Percentiles rank a stretch among this genome's conserved stretches.
Conservation (phyloP, 2,888 invertebrate species). For the Oligia latruncula region DNA sequence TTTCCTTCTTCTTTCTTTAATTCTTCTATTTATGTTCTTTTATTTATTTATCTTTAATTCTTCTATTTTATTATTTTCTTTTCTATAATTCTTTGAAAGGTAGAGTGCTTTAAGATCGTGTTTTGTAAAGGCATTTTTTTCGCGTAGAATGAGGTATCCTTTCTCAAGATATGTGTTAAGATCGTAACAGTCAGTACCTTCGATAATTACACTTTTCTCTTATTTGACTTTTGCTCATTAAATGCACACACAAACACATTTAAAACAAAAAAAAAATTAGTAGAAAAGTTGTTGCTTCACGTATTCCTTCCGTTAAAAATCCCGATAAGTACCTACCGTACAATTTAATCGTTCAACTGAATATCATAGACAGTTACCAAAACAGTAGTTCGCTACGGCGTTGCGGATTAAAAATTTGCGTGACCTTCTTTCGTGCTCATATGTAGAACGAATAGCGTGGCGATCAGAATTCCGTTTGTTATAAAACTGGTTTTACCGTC, state of each 20-base stretch:
- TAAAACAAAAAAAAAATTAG: background rate
- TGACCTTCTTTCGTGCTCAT: conserved; percentile 60
- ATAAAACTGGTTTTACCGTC: conserved; percentile 52
- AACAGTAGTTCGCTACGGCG: conserved; percentile 44
- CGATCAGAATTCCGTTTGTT: conserved; percentile 59
- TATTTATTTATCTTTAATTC: too few species aligned
- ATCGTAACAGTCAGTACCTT: background rate
- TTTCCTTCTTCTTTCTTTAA: background rate
- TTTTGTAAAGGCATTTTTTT: background rate
- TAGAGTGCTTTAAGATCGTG: background rate
- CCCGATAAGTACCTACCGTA: background rate
- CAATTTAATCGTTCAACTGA: conserved; percentile 4
- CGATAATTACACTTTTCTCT: background rate
- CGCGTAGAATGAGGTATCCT: background rate
- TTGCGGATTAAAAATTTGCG: conserved; percentile 47
- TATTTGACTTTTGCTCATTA: background rate
- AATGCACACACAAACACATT: background rate
- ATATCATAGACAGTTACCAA: conserved; percentile 35
- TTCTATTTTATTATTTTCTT: too few species aligned
- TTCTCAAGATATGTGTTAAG: background rate
- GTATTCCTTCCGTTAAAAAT: background rate
- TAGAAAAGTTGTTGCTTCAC: background rate
- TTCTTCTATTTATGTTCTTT: too few species aligned
- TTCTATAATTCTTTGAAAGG: too few species aligned
- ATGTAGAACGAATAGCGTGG: conserved; percentile 56